phyloP scores from a whole-genome alignment of 2,113 vertebrate genomes.

The Centropristis striata region DNA sequence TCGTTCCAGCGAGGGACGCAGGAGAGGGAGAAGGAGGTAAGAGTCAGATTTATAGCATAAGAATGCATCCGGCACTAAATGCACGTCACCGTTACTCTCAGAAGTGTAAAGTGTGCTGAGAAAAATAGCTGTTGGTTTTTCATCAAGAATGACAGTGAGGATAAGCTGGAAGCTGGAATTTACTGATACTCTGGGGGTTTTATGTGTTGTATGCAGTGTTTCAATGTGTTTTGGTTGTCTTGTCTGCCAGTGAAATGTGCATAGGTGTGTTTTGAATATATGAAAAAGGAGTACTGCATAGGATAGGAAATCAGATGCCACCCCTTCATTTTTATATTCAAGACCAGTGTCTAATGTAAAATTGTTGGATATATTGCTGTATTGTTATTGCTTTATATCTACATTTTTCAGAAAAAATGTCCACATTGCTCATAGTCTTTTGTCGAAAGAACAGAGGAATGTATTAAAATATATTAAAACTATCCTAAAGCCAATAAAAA shows the following conservation, averaged over 20 bases:
- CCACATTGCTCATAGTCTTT: background rate
- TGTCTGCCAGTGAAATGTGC: conserved; percentile 39
- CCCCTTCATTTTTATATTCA: background rate
- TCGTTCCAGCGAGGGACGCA: conserved; percentile 72
- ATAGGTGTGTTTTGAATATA: conserved; percentile 29
- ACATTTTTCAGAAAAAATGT: conserved; percentile 6
- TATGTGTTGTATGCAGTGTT: conserved; percentile 53
- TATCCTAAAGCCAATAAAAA: conserved; percentile 54
- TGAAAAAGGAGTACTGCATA: conserved; percentile 18
- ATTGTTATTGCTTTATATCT: conserved; percentile 16
- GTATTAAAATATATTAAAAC: conserved; percentile 25
- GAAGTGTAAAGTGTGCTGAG: conserved; percentile 12
- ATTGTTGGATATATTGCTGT: conserved; percentile 22
- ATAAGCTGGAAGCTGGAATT: conserved; percentile 27
- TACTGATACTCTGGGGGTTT: conserved; percentile 57
- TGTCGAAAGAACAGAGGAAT: conserved; percentile 13
- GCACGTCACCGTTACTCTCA: conserved; percentile 37
- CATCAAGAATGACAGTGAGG: conserved; percentile 36
- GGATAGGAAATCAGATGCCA: conserved; percentile 19
- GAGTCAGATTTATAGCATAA: conserved; percentile 69
- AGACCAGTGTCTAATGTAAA: conserved; percentile 15
- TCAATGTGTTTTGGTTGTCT: conserved; percentile 43
- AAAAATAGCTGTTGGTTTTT: conserved; percentile 37
- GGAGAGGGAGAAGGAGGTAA: conserved; percentile 75
- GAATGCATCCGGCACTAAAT: conserved; percentile 40